Evolutionary conservation across 2,888 invertebrate genomes (phyloP).

Genomic region (Camptogramma bilineatum): DNA sequence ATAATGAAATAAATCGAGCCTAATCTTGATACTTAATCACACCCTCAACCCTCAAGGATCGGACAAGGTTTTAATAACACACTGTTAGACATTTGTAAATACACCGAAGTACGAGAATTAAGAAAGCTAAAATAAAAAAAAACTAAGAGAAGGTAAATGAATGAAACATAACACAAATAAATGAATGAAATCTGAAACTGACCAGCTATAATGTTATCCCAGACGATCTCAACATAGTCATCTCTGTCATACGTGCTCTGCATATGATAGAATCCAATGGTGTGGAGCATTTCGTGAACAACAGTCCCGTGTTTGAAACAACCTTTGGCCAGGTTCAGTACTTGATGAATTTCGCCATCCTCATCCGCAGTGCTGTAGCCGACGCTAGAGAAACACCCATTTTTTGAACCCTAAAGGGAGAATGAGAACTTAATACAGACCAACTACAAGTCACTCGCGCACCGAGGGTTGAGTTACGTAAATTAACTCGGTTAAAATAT

Average conservation of each 20-base stretch:
- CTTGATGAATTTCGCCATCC: constrained; percentile 64
- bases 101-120: background rate
- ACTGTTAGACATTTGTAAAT: background rate
- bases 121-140: background rate
- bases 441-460: too few relatives aligned
- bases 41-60: too few relatives aligned
- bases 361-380: constrained; percentile 62
- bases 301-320: constrained; percentile 88
- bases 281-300: constrained; percentile 92
- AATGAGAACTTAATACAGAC: background rate
- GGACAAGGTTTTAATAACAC: too few relatives aligned
- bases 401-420: constrained; percentile 88
- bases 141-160: background rate
- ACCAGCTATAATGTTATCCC: constrained; percentile 89
- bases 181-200: constrained; percentile 21
- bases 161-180: background rate
- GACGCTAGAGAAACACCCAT: constrained; percentile 81
- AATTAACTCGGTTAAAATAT: too few relatives aligned
- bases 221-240: constrained; percentile 89
- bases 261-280: constrained; percentile 93
- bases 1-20: too few relatives aligned
- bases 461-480: too few relatives aligned
- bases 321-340: constrained; percentile 83
- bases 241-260: constrained; percentile 92
- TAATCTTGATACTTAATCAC: too few relatives aligned